Base-by-base conservation (phyloP, 2,888 invertebrate genomes). In the Serripes groenlandicus region DNA sequence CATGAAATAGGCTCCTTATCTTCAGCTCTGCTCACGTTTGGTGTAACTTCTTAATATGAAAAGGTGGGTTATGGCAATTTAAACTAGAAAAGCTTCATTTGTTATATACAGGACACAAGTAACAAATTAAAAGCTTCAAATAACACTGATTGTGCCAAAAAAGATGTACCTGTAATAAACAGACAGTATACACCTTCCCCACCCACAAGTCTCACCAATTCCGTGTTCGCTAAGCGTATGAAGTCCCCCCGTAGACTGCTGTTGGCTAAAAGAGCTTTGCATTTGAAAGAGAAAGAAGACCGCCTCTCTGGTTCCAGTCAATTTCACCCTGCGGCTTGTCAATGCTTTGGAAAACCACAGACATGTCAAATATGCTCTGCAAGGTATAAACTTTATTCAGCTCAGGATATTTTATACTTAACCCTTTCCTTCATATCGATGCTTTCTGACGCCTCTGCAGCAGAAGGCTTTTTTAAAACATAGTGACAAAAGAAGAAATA, bases 361-460 rank as follows among this genome's bases (percentile, higher is more conserved):
- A 96, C 97, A 42, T 98, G 98, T 94, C 95, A 96, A 52, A 91
- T 96, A n/a, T 97, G 97, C 92, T 93, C 96, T 70, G 94, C 95
- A 56, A 96, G 96, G 90, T 96, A 96, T n/a, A n/a, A n/a, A n/a
- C n/a, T n/a, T n/a, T n/a, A n/a, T n/a, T n/a, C n/a, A n/a, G n/a
- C n/a, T n/a, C n/a, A n/a, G n/a, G n/a, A n/a, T n/a, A n/a, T n/a
- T n/a, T n/a, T n/a, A n/a, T n/a, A n/a, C n/a, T n/a, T n/a, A n/a
- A n/a, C n/a, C n/a, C n/a, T n/a, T n/a, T n/a, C n/a, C n/a, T n/a
- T n/a, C n/a, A n/a, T n/a, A n/a, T n/a, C n/a, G n/a, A n/a, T n/a
- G n/a, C n/a, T n/a, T n/a, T n/a, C n/a, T n/a, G n/a, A n/a, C n/a
- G n/a, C n/a, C n/a, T n/a, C n/a, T n/a, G n/a, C n/a, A n/a, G n/a